Evolutionary conservation across 2,113 vertebrate species (phyloP).

Genomic region (Calypte anna): DNA sequence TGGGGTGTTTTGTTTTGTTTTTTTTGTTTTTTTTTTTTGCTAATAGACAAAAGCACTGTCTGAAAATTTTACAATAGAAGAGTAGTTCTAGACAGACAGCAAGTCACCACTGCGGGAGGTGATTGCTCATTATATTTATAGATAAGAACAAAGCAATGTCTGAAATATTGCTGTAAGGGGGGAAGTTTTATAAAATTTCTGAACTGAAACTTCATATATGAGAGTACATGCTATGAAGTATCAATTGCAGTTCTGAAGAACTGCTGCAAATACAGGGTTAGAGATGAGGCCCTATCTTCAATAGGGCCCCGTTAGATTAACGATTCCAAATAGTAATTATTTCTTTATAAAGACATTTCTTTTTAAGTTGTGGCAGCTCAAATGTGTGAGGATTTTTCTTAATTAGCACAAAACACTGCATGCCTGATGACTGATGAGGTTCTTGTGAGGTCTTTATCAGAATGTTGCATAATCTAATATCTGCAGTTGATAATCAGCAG

Average conservation of each 20-base stretch:
- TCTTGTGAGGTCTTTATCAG: background rate
- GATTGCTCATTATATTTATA: constrained; percentile 51
- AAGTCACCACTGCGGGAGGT: constrained; percentile 69
- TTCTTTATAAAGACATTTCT: background rate
- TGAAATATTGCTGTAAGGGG: constrained; percentile 36
- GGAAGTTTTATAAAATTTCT: background rate
- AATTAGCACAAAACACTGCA: background rate
- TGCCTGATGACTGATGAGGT: background rate
- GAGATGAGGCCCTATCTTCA: background rate
- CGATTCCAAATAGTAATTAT: background rate
- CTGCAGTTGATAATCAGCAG: background rate
- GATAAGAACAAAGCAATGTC: constrained; percentile 37
- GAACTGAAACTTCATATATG: too few relatives aligned
- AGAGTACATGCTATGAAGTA: background rate
- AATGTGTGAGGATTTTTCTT: background rate
- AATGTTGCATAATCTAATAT: background rate
- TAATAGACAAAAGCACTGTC: constrained; percentile 41
- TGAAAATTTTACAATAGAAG: constrained; percentile 56
- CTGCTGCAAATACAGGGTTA: background rate
- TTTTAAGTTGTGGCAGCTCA: background rate
- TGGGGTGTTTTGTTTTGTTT: too few relatives aligned
- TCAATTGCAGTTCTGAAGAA: background rate
- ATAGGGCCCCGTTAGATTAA: background rate
- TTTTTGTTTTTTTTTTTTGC: constrained; percentile 41
- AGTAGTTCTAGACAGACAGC: constrained; percentile 71